A percentile compares a stretch with the other conserved stretches of the same genome.
phyloP scores from a whole-genome alignment of 2,113 vertebrate genomes.

The Heptranchias perlo region DNA sequence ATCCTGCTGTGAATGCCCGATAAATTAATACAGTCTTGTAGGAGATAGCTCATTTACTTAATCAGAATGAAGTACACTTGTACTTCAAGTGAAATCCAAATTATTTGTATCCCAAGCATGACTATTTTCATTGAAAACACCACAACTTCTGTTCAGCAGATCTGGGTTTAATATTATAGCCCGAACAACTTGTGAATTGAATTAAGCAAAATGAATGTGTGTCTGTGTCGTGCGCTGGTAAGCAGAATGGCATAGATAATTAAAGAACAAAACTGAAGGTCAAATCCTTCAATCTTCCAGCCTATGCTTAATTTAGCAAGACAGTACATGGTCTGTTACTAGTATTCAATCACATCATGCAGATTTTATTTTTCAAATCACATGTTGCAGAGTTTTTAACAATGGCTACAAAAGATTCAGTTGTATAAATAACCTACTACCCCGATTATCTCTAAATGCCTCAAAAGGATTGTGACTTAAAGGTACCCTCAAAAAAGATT shows the following conservation, averaged over 20 bases:
- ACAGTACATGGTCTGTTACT: background rate
- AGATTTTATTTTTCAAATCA: background rate
- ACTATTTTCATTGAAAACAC: background rate
- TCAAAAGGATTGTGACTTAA: background rate
- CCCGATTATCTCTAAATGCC: background rate
- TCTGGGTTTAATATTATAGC: background rate
- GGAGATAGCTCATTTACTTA: background rate
- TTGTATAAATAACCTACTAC: background rate
- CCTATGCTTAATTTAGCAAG: background rate
- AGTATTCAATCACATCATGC: background rate
- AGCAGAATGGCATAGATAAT: background rate
- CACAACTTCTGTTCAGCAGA: background rate
- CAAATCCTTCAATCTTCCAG: background rate
- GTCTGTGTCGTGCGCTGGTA: background rate
- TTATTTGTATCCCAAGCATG: background rate
- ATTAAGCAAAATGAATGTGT: background rate
- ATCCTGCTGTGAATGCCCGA: background rate
- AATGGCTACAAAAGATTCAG: background rate
- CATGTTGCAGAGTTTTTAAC: background rate
- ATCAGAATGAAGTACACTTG: background rate
- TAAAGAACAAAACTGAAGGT: slow-evolving; percentile 7
- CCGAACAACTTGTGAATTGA: background rate
- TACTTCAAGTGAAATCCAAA: background rate
- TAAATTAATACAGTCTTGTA: background rate
- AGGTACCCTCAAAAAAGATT: background rate